Percentiles rank a stretch among this genome's conserved stretches.
Conservation (phyloP, 2,888 invertebrate genomes). For the Ormyrus rosae region DNA sequence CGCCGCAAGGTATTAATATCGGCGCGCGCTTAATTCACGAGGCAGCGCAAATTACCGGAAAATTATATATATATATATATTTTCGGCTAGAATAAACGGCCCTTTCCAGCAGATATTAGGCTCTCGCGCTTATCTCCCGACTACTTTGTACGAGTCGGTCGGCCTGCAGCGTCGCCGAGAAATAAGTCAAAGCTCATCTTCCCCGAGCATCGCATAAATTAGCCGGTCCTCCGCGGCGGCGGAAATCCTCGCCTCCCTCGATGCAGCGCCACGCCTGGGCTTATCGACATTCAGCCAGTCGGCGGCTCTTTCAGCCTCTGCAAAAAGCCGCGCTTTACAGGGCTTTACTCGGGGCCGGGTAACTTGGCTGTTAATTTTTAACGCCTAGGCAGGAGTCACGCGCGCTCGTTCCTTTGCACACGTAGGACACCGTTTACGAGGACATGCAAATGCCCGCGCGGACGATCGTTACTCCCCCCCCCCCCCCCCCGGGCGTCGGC, state of each 20-base stretch:
- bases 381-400: slow-evolving; percentile 25
- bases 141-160: too few species aligned
- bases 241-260: slow-evolving; percentile 20
- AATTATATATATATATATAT: too few species aligned
- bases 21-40: too few species aligned
- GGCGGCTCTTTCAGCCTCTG: slow-evolving; percentile 7
- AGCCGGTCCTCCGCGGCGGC: not conserved
- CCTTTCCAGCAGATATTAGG: too few species aligned
- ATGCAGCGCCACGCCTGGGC: slow-evolving; percentile 32
- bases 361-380: slow-evolving; percentile 47
- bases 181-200: too few species aligned
- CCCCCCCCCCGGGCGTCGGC: slow-evolving; percentile 1
- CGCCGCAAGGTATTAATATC: too few species aligned
- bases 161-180: too few species aligned
- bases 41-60: too few species aligned
- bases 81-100: too few species aligned
- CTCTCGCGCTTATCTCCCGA: too few species aligned
- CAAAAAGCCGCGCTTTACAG: not conserved
- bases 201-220: too few species aligned
- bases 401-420: not conserved
- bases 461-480: slow-evolving; percentile 26
- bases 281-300: slow-evolving; percentile 46
- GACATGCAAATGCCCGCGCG: slow-evolving; percentile 34
- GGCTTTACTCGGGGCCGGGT: too few species aligned
- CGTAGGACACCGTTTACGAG: slow-evolving; percentile 18